These are phyloP conservation scores for Cheilosia pagana DNA, from an alignment of 2,888 invertebrate species.

Conservation along the genomic window DNA sequence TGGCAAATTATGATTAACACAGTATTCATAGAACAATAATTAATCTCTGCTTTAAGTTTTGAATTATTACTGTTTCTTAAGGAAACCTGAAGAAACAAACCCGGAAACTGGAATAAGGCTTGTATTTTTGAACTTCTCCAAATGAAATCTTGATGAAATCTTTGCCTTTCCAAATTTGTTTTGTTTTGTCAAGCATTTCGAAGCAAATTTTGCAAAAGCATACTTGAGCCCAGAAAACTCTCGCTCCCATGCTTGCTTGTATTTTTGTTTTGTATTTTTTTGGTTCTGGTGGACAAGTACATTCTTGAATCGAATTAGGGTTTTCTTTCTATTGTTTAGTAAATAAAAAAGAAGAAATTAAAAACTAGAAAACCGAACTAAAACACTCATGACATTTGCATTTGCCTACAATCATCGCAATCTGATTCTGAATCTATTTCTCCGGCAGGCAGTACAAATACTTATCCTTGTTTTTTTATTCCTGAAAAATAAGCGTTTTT, in stretches of 20 bases:
- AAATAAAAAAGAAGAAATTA: too few relatives aligned
- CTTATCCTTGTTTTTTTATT: too few relatives aligned
- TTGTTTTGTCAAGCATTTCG: conserved; percentile 25
- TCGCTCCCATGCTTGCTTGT: conserved; percentile 7
- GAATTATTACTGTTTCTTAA: neutral
- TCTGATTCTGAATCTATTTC: too few relatives aligned
- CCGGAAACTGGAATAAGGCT: neutral
- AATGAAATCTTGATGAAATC: conserved; percentile 16
- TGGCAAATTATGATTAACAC: conserved; percentile 6
- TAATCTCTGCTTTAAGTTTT: conserved; percentile 1
- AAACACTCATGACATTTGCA: too few relatives aligned
- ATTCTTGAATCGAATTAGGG: neutral
- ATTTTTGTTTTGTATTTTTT: too few relatives aligned
- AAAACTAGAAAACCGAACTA: neutral
- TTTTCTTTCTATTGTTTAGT: neutral
- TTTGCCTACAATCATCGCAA: too few relatives aligned
- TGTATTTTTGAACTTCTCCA: neutral
- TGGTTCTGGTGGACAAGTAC: neutral
- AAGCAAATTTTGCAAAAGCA: conserved; percentile 39
- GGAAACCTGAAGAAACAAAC: neutral
- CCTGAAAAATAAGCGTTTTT: too few relatives aligned
- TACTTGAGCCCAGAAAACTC: conserved; percentile 28
- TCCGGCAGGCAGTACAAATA: too few relatives aligned
- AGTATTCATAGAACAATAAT: conserved; percentile 21
- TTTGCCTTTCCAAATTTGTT: conserved; percentile 29